These are phyloP conservation scores for Menidia beryllina DNA, from an alignment of 2,113 vertebrate genomes.

Conservation along the genomic window DNA sequence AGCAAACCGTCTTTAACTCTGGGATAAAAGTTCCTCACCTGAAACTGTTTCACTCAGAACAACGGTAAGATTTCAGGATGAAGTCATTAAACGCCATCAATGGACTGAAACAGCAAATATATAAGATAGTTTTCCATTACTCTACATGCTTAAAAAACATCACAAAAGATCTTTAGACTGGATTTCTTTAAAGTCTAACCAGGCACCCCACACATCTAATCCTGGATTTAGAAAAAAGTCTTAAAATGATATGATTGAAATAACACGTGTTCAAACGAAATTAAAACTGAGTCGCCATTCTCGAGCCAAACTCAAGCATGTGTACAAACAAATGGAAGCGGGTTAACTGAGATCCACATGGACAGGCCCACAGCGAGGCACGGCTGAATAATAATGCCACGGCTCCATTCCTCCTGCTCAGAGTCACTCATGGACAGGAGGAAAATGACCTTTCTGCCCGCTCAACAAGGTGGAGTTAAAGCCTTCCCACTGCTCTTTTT, in stretches of 20 bases:
- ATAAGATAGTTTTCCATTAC: neutral
- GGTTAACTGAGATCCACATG: neutral
- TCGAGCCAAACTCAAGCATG: constrained; percentile 1
- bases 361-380: constrained; percentile 10
- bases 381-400: constrained; percentile 8
- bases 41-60: neutral
- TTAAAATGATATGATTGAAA: no score
- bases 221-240: no score
- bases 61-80: neutral
- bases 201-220: neutral
- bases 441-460: constrained; percentile 45
- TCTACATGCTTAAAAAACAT: neutral
- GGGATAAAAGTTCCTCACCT: neutral
- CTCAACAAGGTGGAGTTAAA: constrained; percentile 27
- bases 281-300: constrained; percentile 1
- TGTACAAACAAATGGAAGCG: neutral
- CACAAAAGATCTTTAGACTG: neutral
- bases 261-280: no score
- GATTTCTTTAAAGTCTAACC: neutral
- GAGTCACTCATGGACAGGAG: constrained; percentile 37
- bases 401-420: constrained; percentile 36
- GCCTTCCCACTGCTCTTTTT: constrained; percentile 3
- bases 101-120: neutral
- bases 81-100: neutral
- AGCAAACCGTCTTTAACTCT: neutral